A percentile compares a stretch with the other conserved stretches of the same genome.
Conservation (phyloP, 2,113 vertebrate genomes). For the Sigmodon hispidus region DNA sequence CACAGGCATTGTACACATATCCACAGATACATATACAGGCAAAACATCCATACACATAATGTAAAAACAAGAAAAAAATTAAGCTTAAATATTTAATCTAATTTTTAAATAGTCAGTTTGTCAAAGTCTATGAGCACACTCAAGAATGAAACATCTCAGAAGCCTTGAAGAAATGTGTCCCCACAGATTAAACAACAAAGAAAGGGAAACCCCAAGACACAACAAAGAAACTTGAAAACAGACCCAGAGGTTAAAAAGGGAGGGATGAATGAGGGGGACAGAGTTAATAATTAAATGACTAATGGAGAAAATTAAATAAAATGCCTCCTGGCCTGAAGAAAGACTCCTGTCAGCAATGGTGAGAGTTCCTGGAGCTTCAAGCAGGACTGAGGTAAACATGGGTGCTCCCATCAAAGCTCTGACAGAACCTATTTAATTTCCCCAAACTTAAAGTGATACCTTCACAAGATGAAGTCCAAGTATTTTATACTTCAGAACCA, state of each 20-base stretch:
- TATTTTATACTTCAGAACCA: conserved; percentile 3
- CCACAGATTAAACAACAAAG: background rate
- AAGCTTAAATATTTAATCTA: background rate
- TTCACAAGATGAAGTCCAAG: background rate
- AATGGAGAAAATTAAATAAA: background rate
- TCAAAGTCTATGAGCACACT: background rate
- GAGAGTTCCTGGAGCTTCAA: background rate
- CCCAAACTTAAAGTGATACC: background rate
- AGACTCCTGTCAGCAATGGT: background rate
- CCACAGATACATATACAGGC: background rate
- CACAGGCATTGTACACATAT: background rate
- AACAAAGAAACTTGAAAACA: background rate
- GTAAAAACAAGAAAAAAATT: background rate
- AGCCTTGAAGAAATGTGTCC: background rate
- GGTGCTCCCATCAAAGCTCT: background rate
- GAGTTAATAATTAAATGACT: background rate
- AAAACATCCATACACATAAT: background rate
- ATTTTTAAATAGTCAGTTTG: background rate
- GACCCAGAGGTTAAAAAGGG: background rate
- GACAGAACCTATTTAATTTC: background rate
- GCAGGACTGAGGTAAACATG: background rate
- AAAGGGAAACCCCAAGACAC: background rate
- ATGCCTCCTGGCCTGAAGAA: background rate
- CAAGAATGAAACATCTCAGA: background rate
- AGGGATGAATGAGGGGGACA: background rate